Conservation (phyloP, 2,113 vertebrate genomes). For the Mola mola region DNA sequence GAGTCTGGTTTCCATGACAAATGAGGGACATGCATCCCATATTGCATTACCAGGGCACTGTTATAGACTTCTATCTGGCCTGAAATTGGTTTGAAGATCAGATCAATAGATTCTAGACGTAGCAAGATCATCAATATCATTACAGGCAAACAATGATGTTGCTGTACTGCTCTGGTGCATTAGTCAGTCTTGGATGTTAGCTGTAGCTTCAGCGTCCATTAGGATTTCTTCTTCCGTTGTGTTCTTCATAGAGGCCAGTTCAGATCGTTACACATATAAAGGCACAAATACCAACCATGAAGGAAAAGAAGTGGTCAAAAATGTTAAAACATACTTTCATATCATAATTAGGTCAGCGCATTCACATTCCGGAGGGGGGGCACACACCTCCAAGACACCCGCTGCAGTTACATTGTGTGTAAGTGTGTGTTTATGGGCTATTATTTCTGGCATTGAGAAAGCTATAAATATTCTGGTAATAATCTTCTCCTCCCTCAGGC, state of each 20-base stretch:
- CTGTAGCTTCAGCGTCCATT: slow-evolving; percentile 22
- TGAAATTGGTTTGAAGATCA: slow-evolving; percentile 58
- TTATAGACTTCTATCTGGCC: slow-evolving; percentile 64
- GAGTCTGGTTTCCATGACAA: slow-evolving; percentile 76
- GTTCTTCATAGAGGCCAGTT: slow-evolving; percentile 14
- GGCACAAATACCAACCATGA: neutral
- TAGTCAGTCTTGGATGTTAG: slow-evolving; percentile 36
- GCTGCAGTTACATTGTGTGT: slow-evolving; percentile 19
- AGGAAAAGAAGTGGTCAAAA: slow-evolving; percentile 13
- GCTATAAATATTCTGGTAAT: slow-evolving; percentile 51
- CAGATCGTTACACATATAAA: neutral
- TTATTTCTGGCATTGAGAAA: slow-evolving; percentile 35
- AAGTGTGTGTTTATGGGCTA: slow-evolving; percentile 10
- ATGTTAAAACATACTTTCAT: slow-evolving; percentile 33
- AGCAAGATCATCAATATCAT: slow-evolving; percentile 54
- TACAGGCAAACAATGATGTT: slow-evolving; percentile 50
- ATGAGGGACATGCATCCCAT: slow-evolving; percentile 69
- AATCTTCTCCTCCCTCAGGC: slow-evolving; percentile 3
- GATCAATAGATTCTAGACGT: slow-evolving; percentile 61
- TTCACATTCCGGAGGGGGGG: slow-evolving; percentile 30
- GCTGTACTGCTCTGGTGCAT: slow-evolving; percentile 37
- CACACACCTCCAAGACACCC: slow-evolving; percentile 14
- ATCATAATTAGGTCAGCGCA: slow-evolving; percentile 49
- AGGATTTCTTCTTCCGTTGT: slow-evolving; percentile 38
- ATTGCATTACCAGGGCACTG: slow-evolving; percentile 69